Percentiles rank a stretch among this genome's conserved stretches.
Conservation (phyloP, 2,797 vertebrate genomes). For the Naso thynnoides region DNA sequence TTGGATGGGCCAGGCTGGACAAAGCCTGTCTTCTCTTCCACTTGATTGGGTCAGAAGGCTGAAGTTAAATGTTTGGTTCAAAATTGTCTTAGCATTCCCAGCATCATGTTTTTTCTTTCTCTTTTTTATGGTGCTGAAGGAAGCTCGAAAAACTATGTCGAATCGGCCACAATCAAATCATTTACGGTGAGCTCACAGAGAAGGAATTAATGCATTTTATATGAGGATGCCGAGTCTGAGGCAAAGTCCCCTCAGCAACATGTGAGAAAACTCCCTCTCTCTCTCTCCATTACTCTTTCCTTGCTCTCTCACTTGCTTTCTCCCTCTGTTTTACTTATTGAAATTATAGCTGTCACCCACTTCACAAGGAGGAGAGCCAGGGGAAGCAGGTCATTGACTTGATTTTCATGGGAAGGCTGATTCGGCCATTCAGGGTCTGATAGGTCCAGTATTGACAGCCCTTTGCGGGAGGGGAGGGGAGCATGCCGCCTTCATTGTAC, state of each 20-base stretch:
- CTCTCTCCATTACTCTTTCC: conserved; percentile 74
- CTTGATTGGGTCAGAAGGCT: conserved; percentile 93
- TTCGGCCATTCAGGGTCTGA: conserved; percentile 87
- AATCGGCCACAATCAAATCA: conserved; percentile 93
- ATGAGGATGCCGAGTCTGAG: conserved; percentile 86
- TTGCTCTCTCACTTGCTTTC: conserved; percentile 27
- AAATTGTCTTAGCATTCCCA: conserved; percentile 89
- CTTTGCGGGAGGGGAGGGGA: conserved; percentile 82
- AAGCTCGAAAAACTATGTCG: conserved; percentile 86
- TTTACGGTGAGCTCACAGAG: conserved; percentile 89
- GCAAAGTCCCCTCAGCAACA: conserved; percentile 87
- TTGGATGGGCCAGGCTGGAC: conserved; percentile 85
- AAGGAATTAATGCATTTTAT: conserved; percentile 92
- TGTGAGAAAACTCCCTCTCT: conserved; percentile 86
- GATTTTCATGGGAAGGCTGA: conserved; percentile 98
- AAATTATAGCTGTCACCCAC: conserved; percentile 88
- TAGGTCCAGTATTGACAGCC: conserved; percentile 89
- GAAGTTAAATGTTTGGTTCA: conserved; percentile 87
- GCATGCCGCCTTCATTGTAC: conserved; percentile 82
- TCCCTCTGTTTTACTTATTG: conserved; percentile 81
- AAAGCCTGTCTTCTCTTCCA: conserved; percentile 90
- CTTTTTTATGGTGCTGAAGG: conserved; percentile 45
- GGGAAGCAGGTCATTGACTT: conserved; percentile 93
- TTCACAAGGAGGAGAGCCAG: conserved; percentile 85
- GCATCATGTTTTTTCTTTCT: conserved; percentile 79